Conservation (phyloP, 2,797 vertebrate species). For the Myotis findleyi region DNA sequence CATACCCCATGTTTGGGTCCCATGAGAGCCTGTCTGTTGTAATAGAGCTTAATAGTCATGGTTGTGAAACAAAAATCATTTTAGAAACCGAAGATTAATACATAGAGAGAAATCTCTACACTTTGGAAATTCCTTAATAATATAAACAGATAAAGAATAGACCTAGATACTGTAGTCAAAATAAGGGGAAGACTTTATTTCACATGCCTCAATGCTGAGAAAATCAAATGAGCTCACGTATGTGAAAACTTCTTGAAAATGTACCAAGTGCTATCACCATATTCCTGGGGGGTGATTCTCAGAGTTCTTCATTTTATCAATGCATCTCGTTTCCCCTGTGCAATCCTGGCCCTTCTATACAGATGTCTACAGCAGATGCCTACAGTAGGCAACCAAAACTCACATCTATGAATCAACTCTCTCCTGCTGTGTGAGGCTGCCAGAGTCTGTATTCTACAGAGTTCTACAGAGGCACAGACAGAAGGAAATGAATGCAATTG, state of each 20-base stretch:
- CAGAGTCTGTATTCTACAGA: neutral
- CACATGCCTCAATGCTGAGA: constrained; percentile 23
- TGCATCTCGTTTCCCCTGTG: neutral
- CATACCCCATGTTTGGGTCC: constrained; percentile 8
- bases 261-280: neutral
- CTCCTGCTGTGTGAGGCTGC: neutral
- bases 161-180: constrained; percentile 53
- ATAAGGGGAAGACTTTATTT: constrained; percentile 51
- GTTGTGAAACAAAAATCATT: constrained; percentile 50
- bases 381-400: neutral
- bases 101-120: neutral
- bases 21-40: constrained; percentile 35
- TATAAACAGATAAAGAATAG: constrained; percentile 49
- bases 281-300: neutral
- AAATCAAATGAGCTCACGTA: neutral
- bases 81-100: constrained; percentile 60
- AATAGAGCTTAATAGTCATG: constrained; percentile 30
- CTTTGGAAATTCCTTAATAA: constrained; percentile 60
- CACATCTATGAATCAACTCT: neutral
- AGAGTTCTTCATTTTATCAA: neutral
- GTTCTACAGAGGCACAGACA: neutral
- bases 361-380: neutral
- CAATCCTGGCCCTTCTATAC: neutral
- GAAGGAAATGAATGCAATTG: neutral
- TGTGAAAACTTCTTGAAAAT: constrained; percentile 1